Evolutionary conservation across 2,888 invertebrate species (phyloP), one percentile per base, ranked within the genome.

Genomic region (Axea sp.): DNA sequence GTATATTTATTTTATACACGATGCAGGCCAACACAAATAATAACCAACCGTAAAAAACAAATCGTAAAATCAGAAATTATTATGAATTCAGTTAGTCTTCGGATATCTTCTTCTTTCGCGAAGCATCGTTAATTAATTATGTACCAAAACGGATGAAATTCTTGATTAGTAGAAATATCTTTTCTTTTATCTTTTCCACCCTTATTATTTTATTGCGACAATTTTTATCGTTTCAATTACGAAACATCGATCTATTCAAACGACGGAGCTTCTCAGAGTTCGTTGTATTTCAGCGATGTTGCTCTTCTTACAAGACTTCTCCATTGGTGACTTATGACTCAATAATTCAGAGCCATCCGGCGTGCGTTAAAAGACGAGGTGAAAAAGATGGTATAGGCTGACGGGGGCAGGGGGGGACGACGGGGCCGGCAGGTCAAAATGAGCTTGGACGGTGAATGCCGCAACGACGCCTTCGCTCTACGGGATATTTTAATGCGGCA

Each of bases 401-500:
- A 8, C 11, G 31, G 33, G 17, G 51, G 15, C 28, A 24, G 17
- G 33, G 14, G 8, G 5, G 24, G n/a, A n/a, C n/a, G n/a, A n/a
- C 9, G 30, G n/a, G 53, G 15, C 11, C 41, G 12, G 28, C 53
- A 45, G 53, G 53, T 53, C 65, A 53, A 55, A 26, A 17, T 22
- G 17, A 60, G 49, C 35, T 59, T 45, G 59, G 45, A 35, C 51
- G 14, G 37, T 37, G 53, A 67, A 57, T 57, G 55, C 57, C 67
- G 67, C 55, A 47, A 69, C 69, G 69, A 69, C 47, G 69, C 69
- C 69, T 69, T 45, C 45, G 53, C 69, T 60, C 67, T 41, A 33
- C 60, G 67, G 73, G 73, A 67, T 73, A 73, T 73, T 62, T 73
- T 49, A 19, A 73, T 67, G 62, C 73, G 73, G 67, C 55, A 68